A percentile compares a stretch with the other conserved stretches of the same genome.
These are phyloP conservation scores for Ascaphus truei DNA, from an alignment of 2,113 vertebrate species.

Conservation along the genomic window DNA sequence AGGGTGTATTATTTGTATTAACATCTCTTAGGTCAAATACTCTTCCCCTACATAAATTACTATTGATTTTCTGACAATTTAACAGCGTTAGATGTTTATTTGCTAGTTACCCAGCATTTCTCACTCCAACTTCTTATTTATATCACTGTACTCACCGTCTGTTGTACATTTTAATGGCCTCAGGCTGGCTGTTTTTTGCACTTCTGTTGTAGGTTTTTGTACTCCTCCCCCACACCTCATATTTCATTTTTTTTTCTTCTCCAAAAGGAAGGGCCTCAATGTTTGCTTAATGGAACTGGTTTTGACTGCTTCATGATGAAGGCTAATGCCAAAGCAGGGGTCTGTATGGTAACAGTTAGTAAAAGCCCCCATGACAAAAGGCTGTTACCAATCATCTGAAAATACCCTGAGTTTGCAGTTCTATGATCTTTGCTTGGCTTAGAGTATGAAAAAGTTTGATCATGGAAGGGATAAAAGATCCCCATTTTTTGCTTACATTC, in stretches of 20 bases:
- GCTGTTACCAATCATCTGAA: slow-evolving; percentile 12
- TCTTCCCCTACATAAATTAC: too few relatives aligned
- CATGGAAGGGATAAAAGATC: not conserved
- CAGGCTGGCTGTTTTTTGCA: not conserved
- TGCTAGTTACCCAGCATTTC: too few relatives aligned
- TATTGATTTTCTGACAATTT: too few relatives aligned
- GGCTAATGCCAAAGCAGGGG: slow-evolving; percentile 13
- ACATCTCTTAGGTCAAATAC: too few relatives aligned
- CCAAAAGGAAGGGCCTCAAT: too few relatives aligned
- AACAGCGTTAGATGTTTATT: too few relatives aligned
- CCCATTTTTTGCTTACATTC: not conserved
- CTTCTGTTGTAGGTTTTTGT: not conserved
- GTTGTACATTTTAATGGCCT: not conserved
- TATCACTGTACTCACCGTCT: too few relatives aligned
- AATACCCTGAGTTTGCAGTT: slow-evolving; percentile 22
- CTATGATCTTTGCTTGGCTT: not conserved
- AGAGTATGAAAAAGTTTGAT: not conserved
- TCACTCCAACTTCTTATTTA: too few relatives aligned
- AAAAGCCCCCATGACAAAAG: not conserved
- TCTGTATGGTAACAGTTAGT: slow-evolving; percentile 8
- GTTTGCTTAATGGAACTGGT: slow-evolving; percentile 21
- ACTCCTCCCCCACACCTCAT: not conserved
- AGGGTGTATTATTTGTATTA: too few relatives aligned
- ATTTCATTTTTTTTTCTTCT: too few relatives aligned
- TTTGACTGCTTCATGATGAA: not conserved